Evolutionary conservation across 64 coral and sea anemone genomes (phyloP).

Genomic region (Catalaphyllia jardinei): DNA sequence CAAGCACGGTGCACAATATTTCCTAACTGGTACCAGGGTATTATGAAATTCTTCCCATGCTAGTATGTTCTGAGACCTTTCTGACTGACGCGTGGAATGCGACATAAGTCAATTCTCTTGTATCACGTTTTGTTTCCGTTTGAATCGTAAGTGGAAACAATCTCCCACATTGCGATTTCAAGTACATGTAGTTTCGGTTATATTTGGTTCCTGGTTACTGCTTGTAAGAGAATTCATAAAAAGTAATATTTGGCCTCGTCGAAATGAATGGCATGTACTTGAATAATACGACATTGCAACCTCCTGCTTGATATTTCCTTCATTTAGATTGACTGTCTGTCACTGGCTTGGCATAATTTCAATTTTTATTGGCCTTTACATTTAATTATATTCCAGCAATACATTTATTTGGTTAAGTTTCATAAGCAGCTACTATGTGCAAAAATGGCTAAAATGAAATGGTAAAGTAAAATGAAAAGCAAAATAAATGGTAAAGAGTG

Average conservation of each 20-base stretch:
- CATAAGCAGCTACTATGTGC: neutral
- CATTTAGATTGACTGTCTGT: neutral
- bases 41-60: slow-evolving; percentile 2
- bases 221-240: neutral
- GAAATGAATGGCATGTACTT: neutral
- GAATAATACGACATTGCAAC: neutral
- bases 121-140: neutral
- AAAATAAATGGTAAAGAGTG: too few relatives aligned
- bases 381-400: neutral
- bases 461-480: neutral
- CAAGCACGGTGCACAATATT: neutral
- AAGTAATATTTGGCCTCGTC: neutral
- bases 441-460: neutral
- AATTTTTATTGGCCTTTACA: neutral
- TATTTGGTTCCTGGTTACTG: neutral
- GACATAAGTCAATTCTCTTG: slow-evolving; percentile 1
- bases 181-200: neutral
- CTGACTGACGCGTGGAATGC: neutral
- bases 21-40: neutral
- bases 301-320: neutral
- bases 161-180: neutral
- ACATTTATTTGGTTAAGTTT: neutral
- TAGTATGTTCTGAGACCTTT: neutral
- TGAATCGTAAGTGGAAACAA: neutral
- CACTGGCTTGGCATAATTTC: neutral